Evolutionary conservation across 2,797 vertebrate species (phyloP), one percentile per base, ranked within the genome.

Genomic region (Gambusia yucatana): DNA sequence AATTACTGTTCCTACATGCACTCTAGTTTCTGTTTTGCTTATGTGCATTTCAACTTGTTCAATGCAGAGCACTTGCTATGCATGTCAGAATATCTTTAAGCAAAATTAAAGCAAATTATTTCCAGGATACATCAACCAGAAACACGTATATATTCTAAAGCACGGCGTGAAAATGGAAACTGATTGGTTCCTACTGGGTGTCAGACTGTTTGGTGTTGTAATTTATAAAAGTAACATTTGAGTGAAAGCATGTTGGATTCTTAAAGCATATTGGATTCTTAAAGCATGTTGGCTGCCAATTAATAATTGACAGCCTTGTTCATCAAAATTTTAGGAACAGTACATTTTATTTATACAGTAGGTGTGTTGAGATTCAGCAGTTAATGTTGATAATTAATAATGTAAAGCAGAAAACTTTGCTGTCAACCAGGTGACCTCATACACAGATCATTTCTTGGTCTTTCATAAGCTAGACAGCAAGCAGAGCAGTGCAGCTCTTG

Each of bases 241-340:
- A 89, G 87, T 91, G 81, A 92, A 93, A 87, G 80, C 85, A 87
- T 90, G 89, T 86, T 89, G 84, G 82, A 81, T 78, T 61, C 20
- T 89, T 89, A 93, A 46, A 46, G 3, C 11, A 46, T 46, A 11
- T 46, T 46, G 43, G 11, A 33, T 33, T 33, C 30, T 33, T 89
- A 93, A 46, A 46, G 3, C 13, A 46, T 46, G 44, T 46, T 46
- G 43, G 11, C 43, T 44, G 43, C 3, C 43, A 44, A 93, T 94
- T 92, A 91, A 85, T 73, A 47, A 84, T 92, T 94, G 89, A 88
- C 88, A 89, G 79, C 80, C 84, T 36, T 87, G 84, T 89, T 86
- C 80, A 85, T 88, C 86, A 91, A 78, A 75, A 77, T 73, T 72
- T 87, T 75, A 52, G n/a, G n/a, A 41, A 78, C 59, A 43, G 77